These are phyloP conservation scores for Pantala flavescens DNA, from an alignment of 1,140 invertebrate species.

Conservation along the genomic window DNA sequence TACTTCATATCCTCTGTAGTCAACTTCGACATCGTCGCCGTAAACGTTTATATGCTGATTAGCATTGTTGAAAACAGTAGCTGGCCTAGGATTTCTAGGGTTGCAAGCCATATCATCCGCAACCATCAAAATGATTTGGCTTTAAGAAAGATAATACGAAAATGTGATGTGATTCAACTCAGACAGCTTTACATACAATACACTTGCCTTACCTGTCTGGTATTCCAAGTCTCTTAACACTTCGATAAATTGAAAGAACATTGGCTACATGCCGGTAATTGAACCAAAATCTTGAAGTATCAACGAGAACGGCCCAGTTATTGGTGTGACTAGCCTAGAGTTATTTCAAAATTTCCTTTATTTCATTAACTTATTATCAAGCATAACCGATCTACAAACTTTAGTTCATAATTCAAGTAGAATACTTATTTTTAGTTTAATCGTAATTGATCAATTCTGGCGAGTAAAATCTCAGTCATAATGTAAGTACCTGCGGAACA, in stretches of 20 bases:
- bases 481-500: too few relatives aligned
- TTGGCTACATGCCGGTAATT: constrained; percentile 99
- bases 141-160: constrained; percentile 29
- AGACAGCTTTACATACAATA: not conserved
- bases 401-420: too few relatives aligned
- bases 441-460: too few relatives aligned
- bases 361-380: too few relatives aligned
- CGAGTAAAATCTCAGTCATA: too few relatives aligned
- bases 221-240: constrained; percentile 93
- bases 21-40: constrained; percentile 98
- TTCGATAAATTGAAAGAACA: constrained; percentile 94
- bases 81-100: constrained; percentile 92
- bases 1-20: constrained; percentile 96
- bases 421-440: too few relatives aligned
- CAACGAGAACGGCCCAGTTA: constrained; percentile 98
- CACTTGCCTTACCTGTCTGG: constrained; percentile 58
- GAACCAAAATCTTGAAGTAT: constrained; percentile 98
- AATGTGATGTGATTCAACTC: not conserved
- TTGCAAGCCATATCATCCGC: constrained; percentile 99
- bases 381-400: too few relatives aligned
- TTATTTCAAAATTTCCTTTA: too few relatives aligned
- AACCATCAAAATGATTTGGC: constrained; percentile 95
- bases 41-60: constrained; percentile 98
- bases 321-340: constrained; percentile 63
- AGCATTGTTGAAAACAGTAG: constrained; percentile 95